These are phyloP conservation scores for Nemurella pictetii DNA, from an alignment of 2,888 invertebrate species.

Conservation along the genomic window DNA sequence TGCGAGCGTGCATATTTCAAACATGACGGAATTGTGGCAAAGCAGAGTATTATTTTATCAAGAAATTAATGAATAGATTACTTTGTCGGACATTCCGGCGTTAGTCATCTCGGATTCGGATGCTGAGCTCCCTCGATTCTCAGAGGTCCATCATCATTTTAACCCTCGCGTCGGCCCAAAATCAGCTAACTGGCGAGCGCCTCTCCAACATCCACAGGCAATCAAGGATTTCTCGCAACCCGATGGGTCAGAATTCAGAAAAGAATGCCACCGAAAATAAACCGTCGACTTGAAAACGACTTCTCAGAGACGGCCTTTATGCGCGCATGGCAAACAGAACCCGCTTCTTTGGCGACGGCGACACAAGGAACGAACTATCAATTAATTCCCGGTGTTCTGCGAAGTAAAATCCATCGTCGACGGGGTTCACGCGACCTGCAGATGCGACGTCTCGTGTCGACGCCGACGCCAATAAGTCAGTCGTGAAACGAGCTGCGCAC, in stretches of 20 bases:
- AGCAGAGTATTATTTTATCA: background rate
- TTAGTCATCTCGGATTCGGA: background rate
- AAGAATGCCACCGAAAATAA: background rate
- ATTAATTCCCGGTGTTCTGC: background rate
- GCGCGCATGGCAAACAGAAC: background rate
- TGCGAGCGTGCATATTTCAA: background rate
- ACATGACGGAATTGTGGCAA: background rate
- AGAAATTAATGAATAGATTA: background rate
- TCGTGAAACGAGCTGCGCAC: background rate
- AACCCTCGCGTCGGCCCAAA: background rate
- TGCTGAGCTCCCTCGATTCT: background rate
- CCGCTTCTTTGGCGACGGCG: background rate
- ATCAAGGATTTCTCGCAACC: background rate
- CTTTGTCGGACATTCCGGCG: conserved; percentile 8
- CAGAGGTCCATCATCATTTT: background rate
- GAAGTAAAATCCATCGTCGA: background rate
- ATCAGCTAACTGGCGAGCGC: background rate
- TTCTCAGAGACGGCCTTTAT: background rate
- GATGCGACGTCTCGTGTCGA: background rate
- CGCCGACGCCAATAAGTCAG: background rate
- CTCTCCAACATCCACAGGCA: background rate
- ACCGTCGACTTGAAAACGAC: background rate
- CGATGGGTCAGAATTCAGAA: background rate
- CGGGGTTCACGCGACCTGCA: background rate
- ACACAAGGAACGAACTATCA: too few species aligned